Evolutionary conservation across 1,140 invertebrate genomes (phyloP), one percentile per base, ranked within the genome.

Genomic region (Tetragonula clypearis): DNA sequence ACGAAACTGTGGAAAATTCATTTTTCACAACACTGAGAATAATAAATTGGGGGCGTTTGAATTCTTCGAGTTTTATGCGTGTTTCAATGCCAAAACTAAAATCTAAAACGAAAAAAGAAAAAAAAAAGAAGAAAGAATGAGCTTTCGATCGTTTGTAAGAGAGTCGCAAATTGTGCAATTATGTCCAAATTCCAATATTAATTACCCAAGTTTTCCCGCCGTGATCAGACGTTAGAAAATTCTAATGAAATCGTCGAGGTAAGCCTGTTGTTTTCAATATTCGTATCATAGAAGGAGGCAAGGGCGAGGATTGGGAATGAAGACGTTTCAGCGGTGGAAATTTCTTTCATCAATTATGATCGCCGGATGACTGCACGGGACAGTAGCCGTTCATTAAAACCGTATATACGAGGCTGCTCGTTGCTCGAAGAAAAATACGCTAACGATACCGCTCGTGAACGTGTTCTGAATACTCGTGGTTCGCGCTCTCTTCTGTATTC

Each of bases 351-450:
- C 83, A 90, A 90, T 90, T 90, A 90, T 85, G 23, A 87, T 81
- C 60, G 88, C 83, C 72, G 87, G 30, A 30, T 30, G 86, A 82
- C 74, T 74, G 74, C 73, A 80, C 86, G 82, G 90, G 88, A 93
- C 92, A 91, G 92, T 93, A 93, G 92, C 92, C 91, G 90, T 92
- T 92, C 92, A 93, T 93, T 93, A 93, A 93, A 93, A 86, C 90
- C 92, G 89, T 91, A 93, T 92, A 92, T 89, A 90, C 86, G 87
- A 87, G 77, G 80, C 85, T 88, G 91, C 88, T 92, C 78, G 86
- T 85, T 88, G 88, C 85, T 78, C 69, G 86, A 92, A 92, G 90
- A 93, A 94, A 94, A 93, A 93, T 92, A 92, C 90, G 92, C 92
- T 94, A 93, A 94, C 93, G 93, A 94, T 94, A 93, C 90, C 91